Base-by-base conservation (phyloP, 2,888 invertebrate genomes). In the Arctia plantaginis region DNA sequence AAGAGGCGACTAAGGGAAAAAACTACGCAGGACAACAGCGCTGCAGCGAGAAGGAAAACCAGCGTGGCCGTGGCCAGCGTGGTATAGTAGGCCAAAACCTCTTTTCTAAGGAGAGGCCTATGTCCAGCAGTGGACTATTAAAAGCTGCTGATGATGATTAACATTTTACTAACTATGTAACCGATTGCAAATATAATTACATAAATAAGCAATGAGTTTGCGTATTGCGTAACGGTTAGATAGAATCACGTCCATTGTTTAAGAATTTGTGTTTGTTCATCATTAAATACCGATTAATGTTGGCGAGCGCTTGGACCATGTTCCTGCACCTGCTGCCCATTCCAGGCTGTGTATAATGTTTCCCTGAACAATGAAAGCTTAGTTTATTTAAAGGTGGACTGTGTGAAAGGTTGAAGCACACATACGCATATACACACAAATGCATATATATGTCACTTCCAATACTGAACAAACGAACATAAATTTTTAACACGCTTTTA, bases 181-280 rank as follows among this genome's bases (percentile, higher is more conserved):
- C 18, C 64, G 59, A 27, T 59, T 59, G 33, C 20, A 35, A 65
- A 73, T 64, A 81, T 78, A 70, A 55, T 72, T 73, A 68, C 23
- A 66, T 71, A 65, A 76, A 70, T 76, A 59, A 76, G 74, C 76
- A 80, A 84, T 80, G 39, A 71, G 2, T 65, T 78, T 71, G 27
- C 66, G 73, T 70, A 79, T 78, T 71, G 27, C 66, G 73, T 70
- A 79, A 73, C 78, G 55, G 39, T 72, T 78, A 82, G 70, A 80
- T 67, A 47, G n/a, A 76, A 71, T 47, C 66, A 77, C 35, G 65
- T 18, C 44, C 70, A 59, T 77, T 76, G 67, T 66, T 74, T 66
- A 39, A 47, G 27, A 18, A 30, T 67, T 65, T 15, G 39, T 64
- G 3, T 39, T 39, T 39, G 23, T 59, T 39, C 20, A 27, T 69